Conservation (phyloP, 2,113 vertebrate species). For the Anolis sagrei region DNA sequence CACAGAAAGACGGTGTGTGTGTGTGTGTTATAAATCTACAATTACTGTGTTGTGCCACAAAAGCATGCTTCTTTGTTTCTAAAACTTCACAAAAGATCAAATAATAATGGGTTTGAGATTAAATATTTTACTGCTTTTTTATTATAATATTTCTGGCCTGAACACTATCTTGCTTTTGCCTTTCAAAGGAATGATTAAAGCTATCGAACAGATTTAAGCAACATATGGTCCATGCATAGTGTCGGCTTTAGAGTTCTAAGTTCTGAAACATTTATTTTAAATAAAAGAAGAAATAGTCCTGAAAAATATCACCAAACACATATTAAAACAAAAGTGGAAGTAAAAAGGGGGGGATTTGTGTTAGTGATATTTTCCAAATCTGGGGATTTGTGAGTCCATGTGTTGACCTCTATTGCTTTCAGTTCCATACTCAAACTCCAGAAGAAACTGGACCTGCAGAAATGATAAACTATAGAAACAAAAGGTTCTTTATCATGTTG, state of each 20-base stretch:
- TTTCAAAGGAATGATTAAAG: slow-evolving; percentile 37
- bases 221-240: too few relatives aligned
- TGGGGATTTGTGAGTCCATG: background rate
- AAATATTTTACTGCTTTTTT: slow-evolving; percentile 17
- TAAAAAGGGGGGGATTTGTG: background rate
- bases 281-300: background rate
- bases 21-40: background rate
- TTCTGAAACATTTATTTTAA: background rate
- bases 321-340: background rate
- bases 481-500: slow-evolving; percentile 74
- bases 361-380: background rate
- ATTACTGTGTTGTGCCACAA: background rate
- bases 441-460: slow-evolving; percentile 58
- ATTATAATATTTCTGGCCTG: slow-evolving; percentile 24
- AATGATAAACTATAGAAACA: slow-evolving; percentile 79
- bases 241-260: background rate
- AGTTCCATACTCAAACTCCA: background rate
- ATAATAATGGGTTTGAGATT: background rate
- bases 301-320: background rate
- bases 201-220: slow-evolving; percentile 31
- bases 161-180: slow-evolving; percentile 38
- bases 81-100: background rate
- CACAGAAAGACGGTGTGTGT: slow-evolving; percentile 8
- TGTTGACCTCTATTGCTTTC: background rate
- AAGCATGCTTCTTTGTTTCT: background rate